Evolutionary conservation across 2,888 invertebrate genomes (phyloP).

Genomic region (Drosophila niveifrons): DNA sequence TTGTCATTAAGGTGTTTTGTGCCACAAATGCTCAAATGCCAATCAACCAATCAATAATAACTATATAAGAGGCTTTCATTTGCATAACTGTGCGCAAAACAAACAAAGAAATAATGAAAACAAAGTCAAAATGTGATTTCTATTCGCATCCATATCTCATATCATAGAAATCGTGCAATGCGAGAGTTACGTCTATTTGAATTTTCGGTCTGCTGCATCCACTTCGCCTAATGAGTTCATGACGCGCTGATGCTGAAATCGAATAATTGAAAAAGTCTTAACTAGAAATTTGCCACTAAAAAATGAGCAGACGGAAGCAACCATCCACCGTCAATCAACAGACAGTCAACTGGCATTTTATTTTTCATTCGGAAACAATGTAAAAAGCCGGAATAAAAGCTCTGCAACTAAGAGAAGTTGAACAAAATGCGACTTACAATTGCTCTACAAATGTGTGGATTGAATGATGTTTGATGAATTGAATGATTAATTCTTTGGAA

Average conservation of each 20-base stretch:
- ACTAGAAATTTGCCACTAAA: conserved; percentile 21
- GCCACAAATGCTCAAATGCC: conserved; percentile 26
- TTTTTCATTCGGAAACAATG: conserved; percentile 1
- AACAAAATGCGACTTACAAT: background rate
- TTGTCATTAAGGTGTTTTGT: conserved; percentile 35
- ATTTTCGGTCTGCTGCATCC: conserved; percentile 55
- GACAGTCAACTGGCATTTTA: conserved; percentile 6
- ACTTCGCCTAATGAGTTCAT: conserved; percentile 57
- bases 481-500: background rate
- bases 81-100: conserved; percentile 16
- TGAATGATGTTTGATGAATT: too few species aligned
- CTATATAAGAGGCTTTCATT: conserved; percentile 18
- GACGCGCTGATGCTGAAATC: conserved; percentile 42
- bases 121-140: background rate
- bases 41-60: conserved; percentile 32
- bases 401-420: too few species aligned
- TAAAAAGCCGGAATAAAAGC: background rate
- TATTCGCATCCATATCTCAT: background rate
- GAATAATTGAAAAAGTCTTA: conserved; percentile 56
- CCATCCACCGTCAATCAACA: background rate
- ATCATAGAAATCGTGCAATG: background rate
- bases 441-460: background rate
- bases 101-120: background rate
- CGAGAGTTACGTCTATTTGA: conserved; percentile 14
- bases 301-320: background rate